A percentile compares a stretch with the other conserved stretches of the same genome.
These are phyloP conservation scores for Morpho deidamia DNA, from an alignment of 2,888 invertebrate species.

Conservation along the genomic window DNA sequence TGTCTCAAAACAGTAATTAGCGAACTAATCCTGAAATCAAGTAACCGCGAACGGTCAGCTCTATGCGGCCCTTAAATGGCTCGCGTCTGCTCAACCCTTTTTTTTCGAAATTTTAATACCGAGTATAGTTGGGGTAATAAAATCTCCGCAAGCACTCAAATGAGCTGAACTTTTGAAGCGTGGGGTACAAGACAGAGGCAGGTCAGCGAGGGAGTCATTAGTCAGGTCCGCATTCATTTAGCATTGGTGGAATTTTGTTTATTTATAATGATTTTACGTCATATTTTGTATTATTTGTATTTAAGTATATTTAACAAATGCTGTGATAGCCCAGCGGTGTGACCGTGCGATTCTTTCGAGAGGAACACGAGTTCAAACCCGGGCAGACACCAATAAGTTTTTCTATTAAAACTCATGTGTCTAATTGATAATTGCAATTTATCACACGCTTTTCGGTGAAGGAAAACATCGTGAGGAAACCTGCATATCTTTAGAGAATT, in stretches of 20 bases:
- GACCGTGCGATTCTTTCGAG: no score
- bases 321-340: no score
- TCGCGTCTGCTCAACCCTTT: conserved; percentile 63
- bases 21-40: conserved; percentile 63
- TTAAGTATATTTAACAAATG: no score
- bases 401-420: no score
- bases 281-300: no score
- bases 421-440: no score
- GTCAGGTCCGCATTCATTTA: conserved; percentile 47
- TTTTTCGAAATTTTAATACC: conserved; percentile 64
- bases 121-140: conserved; percentile 74
- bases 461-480: no score
- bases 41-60: conserved; percentile 69
- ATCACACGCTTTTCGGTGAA: no score
- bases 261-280: no score
- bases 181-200: conserved; percentile 72
- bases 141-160: conserved; percentile 76
- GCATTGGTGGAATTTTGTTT: neutral
- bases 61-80: conserved; percentile 57
- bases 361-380: no score
- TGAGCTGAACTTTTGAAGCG: conserved; percentile 78
- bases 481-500: no score
- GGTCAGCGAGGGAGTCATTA: conserved; percentile 69
- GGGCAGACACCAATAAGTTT: no score
- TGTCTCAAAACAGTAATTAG: conserved; percentile 66